Base-by-base conservation (phyloP, 2,888 invertebrate species). In the Dynastes tityus region DNA sequence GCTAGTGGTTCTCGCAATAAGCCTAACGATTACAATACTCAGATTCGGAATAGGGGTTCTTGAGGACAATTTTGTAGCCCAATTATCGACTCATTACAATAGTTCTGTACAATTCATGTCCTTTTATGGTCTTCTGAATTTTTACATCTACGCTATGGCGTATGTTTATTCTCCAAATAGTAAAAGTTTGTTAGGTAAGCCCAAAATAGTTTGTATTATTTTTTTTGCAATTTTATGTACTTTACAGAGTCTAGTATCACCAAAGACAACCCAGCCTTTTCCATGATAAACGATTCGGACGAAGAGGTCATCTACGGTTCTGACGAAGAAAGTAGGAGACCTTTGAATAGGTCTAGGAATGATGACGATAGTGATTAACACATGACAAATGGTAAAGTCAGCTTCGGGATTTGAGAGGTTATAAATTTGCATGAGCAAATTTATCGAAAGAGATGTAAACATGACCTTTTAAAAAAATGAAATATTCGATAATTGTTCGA, bases 201-300 rank as follows among this genome's bases (percentile, higher is more conserved):
- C 9, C 2, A 45, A 37, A 49, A 16, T 4, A 16, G 2, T 13
- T 11, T 13, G 2, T 6, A 1, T 2, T 61, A 6, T n/a, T 11
- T 58, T 16, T 53, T 9, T 27, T 29, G 2, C 37, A 32, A 61
- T 71, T 70, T 22, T 27, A 68, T 55, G 5, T 11, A 82, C 91
- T 91, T 78, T 51, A 2, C 91, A 96, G 98, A 98, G 89, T 93
- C 96, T 71, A 93, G 95, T 71, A 96, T 98, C 83, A 96, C 97
- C 74, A 98, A 98, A 90, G 98, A 98, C 90, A 98, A 98, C 90
- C 98, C 98, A 68, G 96, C 98, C 11, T 96, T 98, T 89, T 98
- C 98, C 29, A 98, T 99, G 98, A 94, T 98, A 84, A 98, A 98
- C 89, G 98, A 99, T 87, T 98, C 98, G 0, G 98, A 98, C 87